Base-by-base conservation (phyloP, 2,797 vertebrate genomes). In the Danio tinwini region DNA sequence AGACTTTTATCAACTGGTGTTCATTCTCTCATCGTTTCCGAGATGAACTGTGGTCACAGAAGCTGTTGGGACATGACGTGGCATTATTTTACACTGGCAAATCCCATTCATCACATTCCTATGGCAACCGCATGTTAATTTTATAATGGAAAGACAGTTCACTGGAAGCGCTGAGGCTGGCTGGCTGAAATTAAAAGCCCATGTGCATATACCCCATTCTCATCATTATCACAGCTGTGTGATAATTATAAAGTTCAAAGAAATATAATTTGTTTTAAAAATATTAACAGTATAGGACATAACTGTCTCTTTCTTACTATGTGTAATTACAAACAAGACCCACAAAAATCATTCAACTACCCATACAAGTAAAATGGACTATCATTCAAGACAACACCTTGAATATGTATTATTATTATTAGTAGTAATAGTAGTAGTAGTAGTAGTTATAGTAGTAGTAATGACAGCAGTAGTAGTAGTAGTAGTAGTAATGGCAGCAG, bases 111-210 rank as follows among this genome's bases (percentile, higher is more conserved):
- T 88, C 85, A 75, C 85, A 90, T 93, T 93, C 85, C 90, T 88
- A 93, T 90, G 85, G 89, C 87, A 90, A 93, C 87, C 70, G 62
- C 90, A 89, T 88, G 89, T 90, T n/a, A n/a, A n/a, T n/a, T n/a
- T n/a, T n/a, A n/a, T n/a, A n/a, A n/a, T n/a, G n/a, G n/a, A n/a
- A n/a, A n/a, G n/a, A n/a, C n/a, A n/a, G n/a, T n/a, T n/a, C n/a
- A n/a, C n/a, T n/a, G n/a, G n/a, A n/a, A n/a, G n/a, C n/a, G n/a
- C n/a, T n/a, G n/a, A n/a, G n/a, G n/a, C n/a, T n/a, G n/a, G n/a
- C n/a, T n/a, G n/a, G n/a, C n/a, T n/a, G n/a, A n/a, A n/a, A n/a
- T n/a, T n/a, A n/a, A n/a, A n/a, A n/a, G n/a, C n/a, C n/a, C n/a
- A n/a, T n/a, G n/a, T n/a, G n/a, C n/a, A n/a, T n/a, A n/a, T n/a